Conservation (phyloP, 2,113 vertebrate genomes). For the Pachycephala philippinensis region DNA sequence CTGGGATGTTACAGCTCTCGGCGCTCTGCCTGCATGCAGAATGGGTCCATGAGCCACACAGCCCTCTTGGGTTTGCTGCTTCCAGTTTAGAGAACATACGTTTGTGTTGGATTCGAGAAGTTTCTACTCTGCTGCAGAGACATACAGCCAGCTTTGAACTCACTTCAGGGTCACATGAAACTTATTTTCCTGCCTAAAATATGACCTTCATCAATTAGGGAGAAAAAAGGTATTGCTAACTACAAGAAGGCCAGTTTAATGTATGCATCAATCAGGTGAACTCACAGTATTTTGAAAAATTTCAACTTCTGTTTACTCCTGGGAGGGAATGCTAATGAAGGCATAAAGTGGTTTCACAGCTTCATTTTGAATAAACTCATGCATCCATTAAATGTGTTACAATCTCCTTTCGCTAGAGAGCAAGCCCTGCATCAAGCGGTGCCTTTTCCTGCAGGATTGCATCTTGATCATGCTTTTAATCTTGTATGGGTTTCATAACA, state of each 20-base stretch:
- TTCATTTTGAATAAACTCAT: neutral
- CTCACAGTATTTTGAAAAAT: neutral
- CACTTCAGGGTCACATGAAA: neutral
- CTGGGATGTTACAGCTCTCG: neutral
- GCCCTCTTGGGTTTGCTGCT: neutral
- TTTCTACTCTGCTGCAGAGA: neutral
- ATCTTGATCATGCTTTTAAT: neutral
- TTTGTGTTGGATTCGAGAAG: neutral
- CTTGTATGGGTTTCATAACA: neutral
- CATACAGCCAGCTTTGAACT: neutral
- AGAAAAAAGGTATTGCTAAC: neutral
- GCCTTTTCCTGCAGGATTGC: neutral
- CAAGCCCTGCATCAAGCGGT: neutral
- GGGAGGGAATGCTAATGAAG: neutral
- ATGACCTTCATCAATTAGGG: neutral
- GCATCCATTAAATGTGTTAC: neutral
- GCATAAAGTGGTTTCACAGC: neutral
- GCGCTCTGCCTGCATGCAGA: fast-evolving
- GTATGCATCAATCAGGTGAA: neutral
- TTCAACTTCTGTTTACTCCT: neutral
- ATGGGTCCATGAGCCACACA: neutral
- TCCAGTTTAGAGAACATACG: neutral
- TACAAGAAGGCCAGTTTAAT: neutral
- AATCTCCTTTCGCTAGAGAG: neutral
- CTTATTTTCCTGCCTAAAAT: neutral